Percentiles rank a stretch among this genome's conserved stretches.
Conservation (phyloP, 2,113 vertebrate species). For the Triplophysa rosa region DNA sequence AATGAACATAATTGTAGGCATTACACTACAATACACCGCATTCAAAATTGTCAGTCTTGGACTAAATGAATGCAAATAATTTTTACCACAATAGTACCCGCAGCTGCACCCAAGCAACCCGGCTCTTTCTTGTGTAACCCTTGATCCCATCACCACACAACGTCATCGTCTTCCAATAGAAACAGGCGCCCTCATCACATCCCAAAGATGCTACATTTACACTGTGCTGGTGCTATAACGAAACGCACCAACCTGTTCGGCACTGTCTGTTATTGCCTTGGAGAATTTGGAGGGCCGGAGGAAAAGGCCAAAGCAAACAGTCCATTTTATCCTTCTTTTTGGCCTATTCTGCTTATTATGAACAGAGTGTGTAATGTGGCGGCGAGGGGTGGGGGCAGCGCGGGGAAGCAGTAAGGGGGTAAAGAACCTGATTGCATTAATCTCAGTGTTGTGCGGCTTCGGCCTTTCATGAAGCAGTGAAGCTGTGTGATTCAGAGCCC, state of each 20-base stretch:
- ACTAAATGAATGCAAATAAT: slow-evolving; percentile 74
- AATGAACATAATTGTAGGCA: too few relatives aligned
- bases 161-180: slow-evolving; percentile 69
- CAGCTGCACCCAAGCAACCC: slow-evolving; percentile 70
- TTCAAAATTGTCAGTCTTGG: slow-evolving; percentile 52
- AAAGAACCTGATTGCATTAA: slow-evolving; percentile 87
- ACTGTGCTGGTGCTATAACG: slow-evolving; percentile 32
- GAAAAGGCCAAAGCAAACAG: slow-evolving; percentile 69
- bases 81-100: slow-evolving; percentile 66
- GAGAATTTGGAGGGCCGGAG: slow-evolving; percentile 60
- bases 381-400: slow-evolving; percentile 25
- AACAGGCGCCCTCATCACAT: slow-evolving; percentile 52
- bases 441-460: slow-evolving; percentile 86
- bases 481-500: slow-evolving; percentile 90
- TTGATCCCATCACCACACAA: slow-evolving; percentile 72
- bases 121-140: slow-evolving; percentile 76
- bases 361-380: slow-evolving; percentile 56
- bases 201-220: slow-evolving; percentile 35
- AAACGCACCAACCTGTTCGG: slow-evolving; percentile 26
- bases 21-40: slow-evolving; percentile 56
- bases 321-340: slow-evolving; percentile 58
- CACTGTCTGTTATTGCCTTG: slow-evolving; percentile 47
- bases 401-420: slow-evolving; percentile 66
- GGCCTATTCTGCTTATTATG: slow-evolving; percentile 50
- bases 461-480: slow-evolving; percentile 93